Evolutionary conservation across 1,140 invertebrate species (phyloP), one percentile per base, ranked within the genome.

Genomic region (Drosophila leontia): DNA sequence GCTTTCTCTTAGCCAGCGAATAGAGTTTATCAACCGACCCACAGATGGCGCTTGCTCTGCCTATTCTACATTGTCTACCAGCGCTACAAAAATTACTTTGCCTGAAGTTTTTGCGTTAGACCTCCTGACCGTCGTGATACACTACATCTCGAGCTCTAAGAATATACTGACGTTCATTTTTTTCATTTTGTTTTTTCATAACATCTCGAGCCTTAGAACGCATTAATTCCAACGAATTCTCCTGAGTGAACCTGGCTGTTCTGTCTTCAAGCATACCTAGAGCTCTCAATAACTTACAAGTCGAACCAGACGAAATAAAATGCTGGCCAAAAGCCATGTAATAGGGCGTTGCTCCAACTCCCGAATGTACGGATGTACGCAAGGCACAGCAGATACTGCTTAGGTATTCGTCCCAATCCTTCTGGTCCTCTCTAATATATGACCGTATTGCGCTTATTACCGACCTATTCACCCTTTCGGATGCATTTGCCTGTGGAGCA

Each of bases 221-320:
- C 51, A 19, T 17, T 6, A 55, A 55, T 15, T 55, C 51, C 11
- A 55, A 7, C 11, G 51, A 55, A 55, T 55, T 32, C n/a, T 55
- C 32, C 12, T 13, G 29, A 3, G 51, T 7, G 51, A 53, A 53
- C 17, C 32, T 12, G 29, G n/a, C 51, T 19, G 32, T 7, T n/a
- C 26, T 9, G 9, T 50, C 48, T 9, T 50, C 48, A 3, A 50
- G 44, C 19, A 47, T 47, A 15, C 32, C 32, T 7, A 34, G 32
- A 34, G 32, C 32, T 7, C 32, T 34, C 32, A 34, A 34, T 9
- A 34, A 1, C 32, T 34, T 34, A 9, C 1, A 34, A 0, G 32
- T 34, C 32, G 32, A 41, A 7, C 39, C 39, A 7, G 39, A 41
- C 15, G 39, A 41, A n/a, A 41, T 41, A 15, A 41, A 41, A 4